phyloP scores from a whole-genome alignment of 2,797 vertebrate species.

The Graptemys geographica region DNA sequence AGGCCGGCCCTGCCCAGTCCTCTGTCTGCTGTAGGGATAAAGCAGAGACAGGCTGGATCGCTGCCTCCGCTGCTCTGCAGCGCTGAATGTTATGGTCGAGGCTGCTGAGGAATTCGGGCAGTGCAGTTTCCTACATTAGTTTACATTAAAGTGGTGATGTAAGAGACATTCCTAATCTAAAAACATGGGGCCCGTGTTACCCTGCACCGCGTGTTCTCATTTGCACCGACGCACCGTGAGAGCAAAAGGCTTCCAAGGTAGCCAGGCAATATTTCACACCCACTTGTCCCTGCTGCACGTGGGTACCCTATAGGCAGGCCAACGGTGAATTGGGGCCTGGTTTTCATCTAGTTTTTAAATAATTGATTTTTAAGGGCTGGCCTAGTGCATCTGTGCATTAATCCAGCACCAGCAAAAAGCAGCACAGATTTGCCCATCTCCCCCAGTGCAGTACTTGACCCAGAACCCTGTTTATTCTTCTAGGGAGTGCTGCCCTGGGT shows the following conservation, averaged over 20 bases:
- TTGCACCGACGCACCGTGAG: background rate
- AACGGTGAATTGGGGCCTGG: no score
- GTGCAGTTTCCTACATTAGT: background rate
- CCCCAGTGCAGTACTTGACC: no score
- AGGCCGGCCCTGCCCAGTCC: no score
- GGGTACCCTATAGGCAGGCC: background rate
- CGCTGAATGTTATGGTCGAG: background rate
- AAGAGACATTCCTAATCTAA: background rate
- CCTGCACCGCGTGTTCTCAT: background rate
- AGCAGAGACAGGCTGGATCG: no score
- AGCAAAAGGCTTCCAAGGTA: background rate
- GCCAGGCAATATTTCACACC: background rate
- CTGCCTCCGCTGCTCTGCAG: no score
- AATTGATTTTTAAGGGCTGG: no score
- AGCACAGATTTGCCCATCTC: background rate
- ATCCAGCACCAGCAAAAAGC: background rate
- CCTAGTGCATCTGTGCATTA: no score
- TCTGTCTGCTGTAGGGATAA: no score
- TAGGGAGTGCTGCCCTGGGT: no score
- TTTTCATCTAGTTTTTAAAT: no score
- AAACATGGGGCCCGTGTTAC: background rate
- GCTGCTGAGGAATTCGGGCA: no score
- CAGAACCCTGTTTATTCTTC: no score
- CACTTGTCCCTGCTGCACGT: background rate
- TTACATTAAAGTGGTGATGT: background rate